A percentile compares a stretch with the other conserved stretches of the same genome.
These are phyloP conservation scores for Phaedon cochleariae DNA, from an alignment of 2,888 invertebrate genomes.

Conservation along the genomic window DNA sequence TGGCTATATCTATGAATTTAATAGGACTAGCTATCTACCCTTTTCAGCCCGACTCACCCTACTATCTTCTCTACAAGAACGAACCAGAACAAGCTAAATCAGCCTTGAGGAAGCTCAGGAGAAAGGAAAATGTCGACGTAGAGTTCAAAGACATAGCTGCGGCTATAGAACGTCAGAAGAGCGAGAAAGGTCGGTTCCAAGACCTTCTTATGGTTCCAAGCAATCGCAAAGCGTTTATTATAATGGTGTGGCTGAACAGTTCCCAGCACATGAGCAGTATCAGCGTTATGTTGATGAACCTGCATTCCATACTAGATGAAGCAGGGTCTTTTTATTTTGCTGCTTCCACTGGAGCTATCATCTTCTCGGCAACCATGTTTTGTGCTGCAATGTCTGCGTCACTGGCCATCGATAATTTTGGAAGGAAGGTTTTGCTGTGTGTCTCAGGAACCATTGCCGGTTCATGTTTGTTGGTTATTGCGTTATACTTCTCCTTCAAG, in stretches of 20 bases:
- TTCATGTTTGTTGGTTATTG: slow-evolving; percentile 54
- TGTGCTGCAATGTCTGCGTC: slow-evolving; percentile 55
- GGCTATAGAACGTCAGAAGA: slow-evolving; percentile 56
- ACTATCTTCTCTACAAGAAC: slow-evolving; percentile 56
- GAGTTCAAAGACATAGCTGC: slow-evolving; percentile 56
- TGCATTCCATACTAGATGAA: slow-evolving; percentile 57
- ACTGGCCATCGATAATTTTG: slow-evolving; percentile 58
- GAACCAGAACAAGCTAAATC: slow-evolving; percentile 53
- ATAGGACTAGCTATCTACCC: slow-evolving; percentile 54
- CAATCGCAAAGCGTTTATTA: slow-evolving; percentile 58
- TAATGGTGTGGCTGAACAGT: slow-evolving; percentile 59
- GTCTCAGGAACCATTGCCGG: slow-evolving; percentile 56
- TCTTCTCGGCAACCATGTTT: slow-evolving; percentile 59
- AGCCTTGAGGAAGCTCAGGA: slow-evolving; percentile 51
- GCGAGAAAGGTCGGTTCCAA: slow-evolving; percentile 55
- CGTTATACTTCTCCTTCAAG: slow-evolving; percentile 57
- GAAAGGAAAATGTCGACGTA: slow-evolving; percentile 51
- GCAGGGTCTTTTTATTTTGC: slow-evolving; percentile 55
- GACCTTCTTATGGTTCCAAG: slow-evolving; percentile 57
- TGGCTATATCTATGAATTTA: slow-evolving; percentile 46
- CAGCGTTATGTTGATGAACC: slow-evolving; percentile 60
- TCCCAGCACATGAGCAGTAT: slow-evolving; percentile 61
- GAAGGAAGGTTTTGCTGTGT: slow-evolving; percentile 55
- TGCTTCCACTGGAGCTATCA: slow-evolving; percentile 55
- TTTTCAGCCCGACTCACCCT: slow-evolving; percentile 61